Conservation (phyloP, 64 coral and sea anemone genomes). For the Montipora capricornis region DNA sequence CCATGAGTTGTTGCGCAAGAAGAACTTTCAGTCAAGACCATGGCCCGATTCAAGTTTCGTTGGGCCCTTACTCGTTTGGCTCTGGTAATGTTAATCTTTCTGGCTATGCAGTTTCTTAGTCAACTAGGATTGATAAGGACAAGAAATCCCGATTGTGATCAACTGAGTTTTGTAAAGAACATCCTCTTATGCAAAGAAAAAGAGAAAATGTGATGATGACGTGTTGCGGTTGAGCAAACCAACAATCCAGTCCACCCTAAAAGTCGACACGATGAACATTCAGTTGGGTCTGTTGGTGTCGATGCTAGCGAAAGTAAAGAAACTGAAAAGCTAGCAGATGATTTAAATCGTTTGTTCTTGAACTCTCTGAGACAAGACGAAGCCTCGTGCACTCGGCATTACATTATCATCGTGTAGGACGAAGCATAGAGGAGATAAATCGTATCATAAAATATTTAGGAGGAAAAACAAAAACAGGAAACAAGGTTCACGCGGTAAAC, state of each 20-base stretch:
- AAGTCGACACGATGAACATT: background rate
- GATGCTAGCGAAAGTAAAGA: constrained; percentile 38
- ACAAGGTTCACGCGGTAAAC: constrained; percentile 3
- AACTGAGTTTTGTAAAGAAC: constrained; percentile 27
- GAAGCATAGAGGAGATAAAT: constrained; percentile 54
- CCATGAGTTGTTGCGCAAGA: background rate
- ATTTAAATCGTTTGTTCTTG: constrained; percentile 54
- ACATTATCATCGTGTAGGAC: constrained; percentile 62
- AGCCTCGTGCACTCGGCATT: constrained; percentile 31
- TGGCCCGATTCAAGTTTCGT: constrained; percentile 55
- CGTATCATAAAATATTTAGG: constrained; percentile 1
- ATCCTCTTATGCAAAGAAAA: background rate
- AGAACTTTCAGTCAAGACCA: background rate
- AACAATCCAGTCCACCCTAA: background rate
- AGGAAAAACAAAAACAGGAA: background rate
- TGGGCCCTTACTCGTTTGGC: constrained; percentile 60
- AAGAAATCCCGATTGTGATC: constrained; percentile 48
- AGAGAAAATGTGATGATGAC: background rate
- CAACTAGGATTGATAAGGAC: constrained; percentile 74
- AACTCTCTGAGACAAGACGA: constrained; percentile 67
- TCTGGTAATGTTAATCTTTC: constrained; percentile 39
- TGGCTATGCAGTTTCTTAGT: constrained; percentile 70
- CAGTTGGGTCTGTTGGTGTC: background rate
- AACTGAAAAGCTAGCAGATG: background rate
- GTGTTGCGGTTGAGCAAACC: background rate